These are phyloP conservation scores for Sebastes ruberrimus DNA, from an alignment of 2,797 vertebrate genomes.

Conservation along the genomic window DNA sequence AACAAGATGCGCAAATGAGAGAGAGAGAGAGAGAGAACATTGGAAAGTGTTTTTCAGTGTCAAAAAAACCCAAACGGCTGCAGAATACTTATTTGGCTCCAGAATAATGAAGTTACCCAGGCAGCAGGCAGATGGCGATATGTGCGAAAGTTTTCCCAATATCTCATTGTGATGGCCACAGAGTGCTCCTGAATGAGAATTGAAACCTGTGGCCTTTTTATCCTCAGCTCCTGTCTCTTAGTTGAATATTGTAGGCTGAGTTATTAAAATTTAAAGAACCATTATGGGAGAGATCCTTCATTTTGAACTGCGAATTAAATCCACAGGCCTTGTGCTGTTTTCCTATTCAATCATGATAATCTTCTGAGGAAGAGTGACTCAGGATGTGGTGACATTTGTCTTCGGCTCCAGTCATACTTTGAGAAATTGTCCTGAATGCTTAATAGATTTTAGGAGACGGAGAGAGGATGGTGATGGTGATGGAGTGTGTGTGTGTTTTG, in stretches of 20 bases:
- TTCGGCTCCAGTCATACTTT: background rate
- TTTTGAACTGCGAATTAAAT: background rate
- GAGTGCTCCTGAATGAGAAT: constrained; percentile 39
- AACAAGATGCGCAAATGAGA: background rate
- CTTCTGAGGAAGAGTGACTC: constrained; percentile 8
- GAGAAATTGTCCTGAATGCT: background rate
- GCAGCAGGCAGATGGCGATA: constrained; percentile 82
- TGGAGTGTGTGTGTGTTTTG: background rate
- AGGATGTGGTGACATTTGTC: constrained; percentile 20
- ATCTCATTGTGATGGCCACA: constrained; percentile 44
- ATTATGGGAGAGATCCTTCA: background rate
- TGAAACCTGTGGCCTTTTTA: constrained; percentile 32
- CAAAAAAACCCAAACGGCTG: constrained; percentile 22
- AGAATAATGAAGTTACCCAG: constrained; percentile 45
- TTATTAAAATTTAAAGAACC: background rate
- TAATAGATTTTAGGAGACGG: background rate
- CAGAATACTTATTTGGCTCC: constrained; percentile 56
- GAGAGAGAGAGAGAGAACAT: background rate
- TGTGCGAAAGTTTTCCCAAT: constrained; percentile 63
- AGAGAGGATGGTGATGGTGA: background rate
- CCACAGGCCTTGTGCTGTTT: background rate
- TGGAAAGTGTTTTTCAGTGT: constrained; percentile 9
- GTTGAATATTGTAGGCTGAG: background rate
- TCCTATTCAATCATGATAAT: background rate
- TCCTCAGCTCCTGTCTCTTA: background rate